Percentiles rank a stretch among this genome's conserved stretches.
Evolutionary conservation across 2,797 vertebrate genomes (phyloP).

Genomic region (Gambelia wislizenii): DNA sequence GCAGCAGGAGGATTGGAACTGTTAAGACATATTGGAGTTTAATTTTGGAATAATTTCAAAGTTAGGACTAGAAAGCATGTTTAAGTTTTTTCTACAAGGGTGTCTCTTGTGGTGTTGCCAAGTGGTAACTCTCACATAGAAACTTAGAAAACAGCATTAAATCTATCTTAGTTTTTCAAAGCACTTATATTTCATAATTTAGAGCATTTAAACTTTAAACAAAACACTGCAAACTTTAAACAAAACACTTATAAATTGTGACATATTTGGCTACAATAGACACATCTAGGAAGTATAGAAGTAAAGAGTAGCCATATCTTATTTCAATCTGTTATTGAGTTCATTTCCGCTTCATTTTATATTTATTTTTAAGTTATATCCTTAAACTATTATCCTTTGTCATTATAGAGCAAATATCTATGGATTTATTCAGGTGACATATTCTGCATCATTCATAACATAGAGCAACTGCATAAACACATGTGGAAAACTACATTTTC

Average conservation of each 20-base stretch:
- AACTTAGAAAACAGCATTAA: neutral
- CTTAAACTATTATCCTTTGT: slow-evolving; percentile 62
- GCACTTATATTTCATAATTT: neutral
- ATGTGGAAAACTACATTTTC: too few relatives aligned
- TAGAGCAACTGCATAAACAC: neutral
- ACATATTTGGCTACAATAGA: neutral
- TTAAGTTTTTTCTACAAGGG: neutral
- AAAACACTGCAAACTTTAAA: neutral
- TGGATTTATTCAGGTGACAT: neutral
- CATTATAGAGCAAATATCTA: slow-evolving; percentile 67
- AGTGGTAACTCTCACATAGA: neutral
- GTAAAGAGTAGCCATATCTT: neutral
- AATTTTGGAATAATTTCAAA: neutral
- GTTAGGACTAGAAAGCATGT: neutral
- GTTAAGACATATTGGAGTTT: neutral
- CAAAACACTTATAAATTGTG: slow-evolving; percentile 1
- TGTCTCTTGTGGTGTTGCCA: neutral
- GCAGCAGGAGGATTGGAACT: neutral
- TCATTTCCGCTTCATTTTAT: neutral
- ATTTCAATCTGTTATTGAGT: neutral
- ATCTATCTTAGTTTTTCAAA: neutral
- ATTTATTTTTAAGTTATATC: neutral
- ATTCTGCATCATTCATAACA: neutral
- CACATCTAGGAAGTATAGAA: neutral
- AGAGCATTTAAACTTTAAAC: neutral